A percentile compares a stretch with the other conserved stretches of the same genome.
Conservation (phyloP, 2,888 invertebrate species). For the Omphaloscelis lunosa region DNA sequence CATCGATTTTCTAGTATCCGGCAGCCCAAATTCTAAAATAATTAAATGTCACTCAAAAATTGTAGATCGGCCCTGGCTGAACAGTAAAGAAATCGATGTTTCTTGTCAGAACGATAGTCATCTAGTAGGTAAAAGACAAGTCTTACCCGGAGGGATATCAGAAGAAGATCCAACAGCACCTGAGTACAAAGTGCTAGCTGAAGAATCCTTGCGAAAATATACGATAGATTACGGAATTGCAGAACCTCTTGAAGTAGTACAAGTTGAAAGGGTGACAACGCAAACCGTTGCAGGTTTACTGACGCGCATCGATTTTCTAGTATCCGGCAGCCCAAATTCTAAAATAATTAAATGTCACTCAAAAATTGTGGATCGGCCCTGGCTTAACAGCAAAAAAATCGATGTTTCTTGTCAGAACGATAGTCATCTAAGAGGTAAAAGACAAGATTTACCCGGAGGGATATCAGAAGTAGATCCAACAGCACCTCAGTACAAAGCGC, state of each 20-base stretch:
- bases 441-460: neutral
- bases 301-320: conserved; percentile 33
- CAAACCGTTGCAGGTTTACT: conserved; percentile 67
- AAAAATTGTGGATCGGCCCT: neutral
- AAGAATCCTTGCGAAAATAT: conserved; percentile 43
- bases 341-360: neutral
- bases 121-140: neutral
- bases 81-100: conserved; percentile 18
- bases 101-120: neutral
- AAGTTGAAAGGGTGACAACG: conserved; percentile 59
- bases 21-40: neutral
- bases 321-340: neutral
- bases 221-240: conserved; percentile 8
- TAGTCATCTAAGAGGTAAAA: neutral
- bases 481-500: neutral
- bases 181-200: conserved; percentile 25
- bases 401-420: neutral
- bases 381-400: neutral
- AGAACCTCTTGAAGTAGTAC: conserved; percentile 36
- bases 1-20: conserved; percentile 49
- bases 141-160: neutral
- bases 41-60: conserved; percentile 29
- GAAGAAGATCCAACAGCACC: neutral
- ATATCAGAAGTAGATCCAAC: neutral
- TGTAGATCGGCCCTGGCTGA: conserved; percentile 30